Evolutionary conservation across 2,113 vertebrate species (phyloP).

Genomic region (Sardina pilchardus): DNA sequence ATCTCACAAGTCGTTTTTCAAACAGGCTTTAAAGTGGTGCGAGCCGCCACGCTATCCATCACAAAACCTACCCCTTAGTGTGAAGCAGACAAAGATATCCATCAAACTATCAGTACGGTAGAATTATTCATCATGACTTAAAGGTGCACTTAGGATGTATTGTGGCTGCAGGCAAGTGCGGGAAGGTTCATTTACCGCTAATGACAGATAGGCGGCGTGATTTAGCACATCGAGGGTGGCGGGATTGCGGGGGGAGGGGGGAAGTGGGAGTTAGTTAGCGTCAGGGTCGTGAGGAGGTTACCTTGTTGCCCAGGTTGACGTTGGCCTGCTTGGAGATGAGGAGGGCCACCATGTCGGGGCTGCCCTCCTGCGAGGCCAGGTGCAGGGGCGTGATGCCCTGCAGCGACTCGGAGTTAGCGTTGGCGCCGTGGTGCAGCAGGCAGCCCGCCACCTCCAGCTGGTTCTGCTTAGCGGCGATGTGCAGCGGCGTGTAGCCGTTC

Average conservation of each 20-base stretch:
- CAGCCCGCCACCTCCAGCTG: slow-evolving; percentile 89
- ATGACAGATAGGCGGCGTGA: too few relatives aligned
- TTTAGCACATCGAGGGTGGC: background rate
- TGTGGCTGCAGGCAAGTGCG: too few relatives aligned
- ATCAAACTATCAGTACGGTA: background rate
- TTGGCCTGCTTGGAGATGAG: slow-evolving; percentile 93
- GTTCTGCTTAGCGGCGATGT: slow-evolving; percentile 96
- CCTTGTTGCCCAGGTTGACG: slow-evolving; percentile 92
- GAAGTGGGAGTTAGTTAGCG: too few relatives aligned
- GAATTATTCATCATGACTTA: background rate
- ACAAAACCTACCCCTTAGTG: background rate
- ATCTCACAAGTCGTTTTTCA: background rate
- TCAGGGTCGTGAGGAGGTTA: slow-evolving; percentile 44
- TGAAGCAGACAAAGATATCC: background rate
- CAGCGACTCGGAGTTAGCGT: slow-evolving; percentile 83
- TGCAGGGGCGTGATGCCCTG: slow-evolving; percentile 94
- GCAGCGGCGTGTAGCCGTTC: slow-evolving; percentile 94
- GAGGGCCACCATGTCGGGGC: slow-evolving; percentile 85
- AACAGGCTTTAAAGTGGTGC: background rate
- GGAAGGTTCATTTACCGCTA: too few relatives aligned
- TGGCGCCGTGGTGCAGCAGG: slow-evolving; percentile 88
- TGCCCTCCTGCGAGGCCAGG: slow-evolving; percentile 91
- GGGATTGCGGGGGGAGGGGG: background rate
- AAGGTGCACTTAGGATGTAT: background rate
- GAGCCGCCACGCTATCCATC: background rate